These are phyloP conservation scores for Siniperca chuatsi DNA, from an alignment of 2,113 vertebrate species.

Conservation along the genomic window DNA sequence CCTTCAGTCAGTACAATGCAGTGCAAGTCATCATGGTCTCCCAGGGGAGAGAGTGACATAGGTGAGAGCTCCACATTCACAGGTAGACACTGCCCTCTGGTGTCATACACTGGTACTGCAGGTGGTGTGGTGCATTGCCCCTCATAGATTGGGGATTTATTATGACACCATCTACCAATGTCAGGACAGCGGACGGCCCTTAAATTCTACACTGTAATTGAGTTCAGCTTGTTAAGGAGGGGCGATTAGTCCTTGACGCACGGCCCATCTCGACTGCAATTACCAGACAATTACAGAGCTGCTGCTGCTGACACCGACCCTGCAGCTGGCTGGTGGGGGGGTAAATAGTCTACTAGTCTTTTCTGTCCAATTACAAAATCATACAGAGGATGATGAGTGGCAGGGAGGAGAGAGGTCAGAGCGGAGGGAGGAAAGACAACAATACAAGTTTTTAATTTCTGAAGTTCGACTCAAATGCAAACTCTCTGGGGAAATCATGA, in stretches of 20 bases:
- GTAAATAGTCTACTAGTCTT: not conserved
- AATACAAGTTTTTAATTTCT: slow-evolving; percentile 27
- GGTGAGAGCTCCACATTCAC: not conserved
- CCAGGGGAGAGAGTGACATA: slow-evolving; percentile 15
- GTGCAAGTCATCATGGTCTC: slow-evolving; percentile 63
- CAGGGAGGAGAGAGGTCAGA: slow-evolving; percentile 21
- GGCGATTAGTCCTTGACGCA: slow-evolving; percentile 68
- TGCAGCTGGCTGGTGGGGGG: slow-evolving; percentile 45
- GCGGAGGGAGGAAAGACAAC: not conserved
- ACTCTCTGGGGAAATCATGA: slow-evolving; percentile 42
- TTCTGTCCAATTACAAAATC: slow-evolving; percentile 55
- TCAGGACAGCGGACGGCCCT: slow-evolving; percentile 60
- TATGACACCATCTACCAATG: slow-evolving; percentile 38
- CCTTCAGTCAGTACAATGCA: slow-evolving; percentile 51
- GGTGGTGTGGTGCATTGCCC: not conserved
- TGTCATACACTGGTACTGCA: slow-evolving; percentile 36
- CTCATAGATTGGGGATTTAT: slow-evolving; percentile 28
- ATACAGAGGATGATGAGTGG: slow-evolving; percentile 18
- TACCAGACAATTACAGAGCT: slow-evolving; percentile 67
- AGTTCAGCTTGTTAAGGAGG: slow-evolving; percentile 68
- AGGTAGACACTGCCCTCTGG: slow-evolving; percentile 68
- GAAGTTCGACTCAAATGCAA: slow-evolving; percentile 7
- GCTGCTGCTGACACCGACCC: slow-evolving; percentile 37
- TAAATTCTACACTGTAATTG: slow-evolving; percentile 70
- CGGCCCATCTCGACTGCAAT: slow-evolving; percentile 64